Percentiles rank a stretch among this genome's conserved stretches.
Evolutionary conservation across 2,888 invertebrate genomes (phyloP).

Genomic region (Troglohyphantes excavatus): DNA sequence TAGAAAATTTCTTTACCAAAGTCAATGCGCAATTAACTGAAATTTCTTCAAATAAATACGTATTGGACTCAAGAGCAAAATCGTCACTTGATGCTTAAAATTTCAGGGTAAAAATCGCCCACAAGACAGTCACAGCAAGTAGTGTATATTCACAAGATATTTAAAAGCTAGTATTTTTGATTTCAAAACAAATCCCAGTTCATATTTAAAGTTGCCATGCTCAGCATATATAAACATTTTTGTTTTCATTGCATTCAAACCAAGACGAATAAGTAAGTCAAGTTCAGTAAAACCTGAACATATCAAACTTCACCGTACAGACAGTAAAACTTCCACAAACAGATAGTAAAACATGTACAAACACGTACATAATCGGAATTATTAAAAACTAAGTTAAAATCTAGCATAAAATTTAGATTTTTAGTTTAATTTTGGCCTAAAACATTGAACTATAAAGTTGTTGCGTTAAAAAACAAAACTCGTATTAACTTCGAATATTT

Average conservation of each 20-base stretch:
- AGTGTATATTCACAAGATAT: slow-evolving; percentile 5
- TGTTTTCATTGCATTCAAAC: neutral
- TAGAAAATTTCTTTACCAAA: slow-evolving; percentile 36
- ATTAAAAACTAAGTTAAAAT: too few species aligned
- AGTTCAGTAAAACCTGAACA: too few species aligned
- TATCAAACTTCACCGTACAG: too few species aligned
- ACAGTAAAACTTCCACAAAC: too few species aligned
- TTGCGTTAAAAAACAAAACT: too few species aligned
- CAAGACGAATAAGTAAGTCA: too few species aligned
- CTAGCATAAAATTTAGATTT: too few species aligned
- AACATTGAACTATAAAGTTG: too few species aligned
- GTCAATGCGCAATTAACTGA: neutral
- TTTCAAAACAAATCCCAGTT: slow-evolving; percentile 1
- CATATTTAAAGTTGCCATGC: neutral
- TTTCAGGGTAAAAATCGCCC: neutral
- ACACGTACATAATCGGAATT: too few species aligned
- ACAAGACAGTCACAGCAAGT: neutral
- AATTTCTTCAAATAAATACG: slow-evolving; percentile 17
- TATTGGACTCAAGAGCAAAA: neutral
- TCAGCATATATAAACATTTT: neutral
- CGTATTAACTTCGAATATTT: too few species aligned
- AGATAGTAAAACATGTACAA: too few species aligned
- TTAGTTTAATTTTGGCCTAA: too few species aligned
- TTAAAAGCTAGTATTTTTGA: neutral
- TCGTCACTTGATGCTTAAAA: neutral